phyloP scores from a whole-genome alignment of 2,888 invertebrate genomes.

The Chymomyza procnemis region DNA sequence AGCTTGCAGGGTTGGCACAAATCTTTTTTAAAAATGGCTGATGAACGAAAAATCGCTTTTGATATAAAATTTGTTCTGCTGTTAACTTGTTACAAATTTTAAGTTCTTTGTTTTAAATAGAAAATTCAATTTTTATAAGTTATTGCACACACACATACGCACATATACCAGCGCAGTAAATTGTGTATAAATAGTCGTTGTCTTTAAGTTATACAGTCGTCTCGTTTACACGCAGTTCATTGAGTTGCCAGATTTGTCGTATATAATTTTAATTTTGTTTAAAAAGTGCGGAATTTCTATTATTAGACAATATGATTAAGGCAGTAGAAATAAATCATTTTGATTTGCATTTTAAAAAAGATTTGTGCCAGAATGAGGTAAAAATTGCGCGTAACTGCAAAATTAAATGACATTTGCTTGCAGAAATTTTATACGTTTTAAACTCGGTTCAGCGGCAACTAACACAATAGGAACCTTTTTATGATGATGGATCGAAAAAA shows the following conservation, averaged over 20 bases:
- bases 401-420: not conserved
- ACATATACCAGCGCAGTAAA: constrained; percentile 60
- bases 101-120: constrained; percentile 39
- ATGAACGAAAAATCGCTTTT: not conserved
- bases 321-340: not conserved
- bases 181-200: constrained; percentile 65
- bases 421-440: not conserved
- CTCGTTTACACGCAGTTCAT: constrained; percentile 32
- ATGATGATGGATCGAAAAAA: constrained; percentile 76
- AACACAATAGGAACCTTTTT: not conserved
- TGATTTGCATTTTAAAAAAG: not conserved
- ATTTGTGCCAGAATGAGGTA: not conserved
- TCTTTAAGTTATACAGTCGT: constrained; percentile 37
- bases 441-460: not conserved
- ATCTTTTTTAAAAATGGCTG: constrained; percentile 21
- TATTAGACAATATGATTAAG: not conserved
- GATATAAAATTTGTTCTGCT: not conserved
- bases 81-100: not conserved
- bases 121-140: constrained; percentile 53
- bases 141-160: constrained; percentile 60
- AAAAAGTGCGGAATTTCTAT: not conserved
- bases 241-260: constrained; percentile 35
- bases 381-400: not conserved
- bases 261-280: not conserved
- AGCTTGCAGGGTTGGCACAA: not conserved